Conservation (phyloP, 2,888 invertebrate genomes). For the Nasonia oneida region DNA sequence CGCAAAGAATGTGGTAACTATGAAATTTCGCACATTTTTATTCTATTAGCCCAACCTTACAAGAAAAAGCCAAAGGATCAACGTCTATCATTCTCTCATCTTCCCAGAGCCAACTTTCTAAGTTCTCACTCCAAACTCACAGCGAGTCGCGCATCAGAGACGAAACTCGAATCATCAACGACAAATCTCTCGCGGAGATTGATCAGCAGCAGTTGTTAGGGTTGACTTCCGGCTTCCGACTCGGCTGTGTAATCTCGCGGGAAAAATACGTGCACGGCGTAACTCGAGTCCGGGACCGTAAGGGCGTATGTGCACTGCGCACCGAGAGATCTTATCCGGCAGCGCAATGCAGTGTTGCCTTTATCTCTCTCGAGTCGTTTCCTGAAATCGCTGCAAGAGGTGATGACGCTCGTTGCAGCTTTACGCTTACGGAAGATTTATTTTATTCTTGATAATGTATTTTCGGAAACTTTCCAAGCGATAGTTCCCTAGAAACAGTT, state of each 20-base stretch:
- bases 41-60: no score
- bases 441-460: neutral
- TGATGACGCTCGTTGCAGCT: neutral
- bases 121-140: no score
- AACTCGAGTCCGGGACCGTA: neutral
- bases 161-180: neutral
- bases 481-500: neutral
- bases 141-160: no score
- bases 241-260: neutral
- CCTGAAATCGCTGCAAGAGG: neutral
- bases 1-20: neutral
- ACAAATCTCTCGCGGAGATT: neutral
- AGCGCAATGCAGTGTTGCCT: neutral
- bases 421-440: neutral
- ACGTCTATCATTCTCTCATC: no score
- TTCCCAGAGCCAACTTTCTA: no score
- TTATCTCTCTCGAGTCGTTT: neutral
- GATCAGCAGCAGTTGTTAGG: neutral
- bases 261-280: neutral
- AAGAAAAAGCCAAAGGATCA: no score
- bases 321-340: neutral
- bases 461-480: neutral
- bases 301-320: neutral
- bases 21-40: no score
- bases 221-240: constrained; percentile 8